Evolutionary conservation across 2,797 vertebrate species (phyloP).

Genomic region (Rhinoraja longicauda): DNA sequence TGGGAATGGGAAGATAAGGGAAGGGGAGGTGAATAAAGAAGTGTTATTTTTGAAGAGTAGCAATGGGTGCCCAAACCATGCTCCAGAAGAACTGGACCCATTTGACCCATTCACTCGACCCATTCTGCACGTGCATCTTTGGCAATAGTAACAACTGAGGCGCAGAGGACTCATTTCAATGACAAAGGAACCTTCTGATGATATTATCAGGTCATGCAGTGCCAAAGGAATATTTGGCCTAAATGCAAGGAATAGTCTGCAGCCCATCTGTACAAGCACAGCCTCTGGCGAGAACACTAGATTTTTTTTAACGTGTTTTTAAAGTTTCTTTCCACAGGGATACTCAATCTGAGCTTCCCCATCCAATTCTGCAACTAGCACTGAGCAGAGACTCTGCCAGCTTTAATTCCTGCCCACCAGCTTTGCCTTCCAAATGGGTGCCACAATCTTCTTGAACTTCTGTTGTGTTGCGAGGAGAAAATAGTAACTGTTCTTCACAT

Average conservation of each 20-base stretch:
- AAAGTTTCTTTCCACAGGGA: background rate
- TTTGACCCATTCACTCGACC: too few relatives aligned
- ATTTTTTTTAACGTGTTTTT: background rate
- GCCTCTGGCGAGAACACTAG: background rate
- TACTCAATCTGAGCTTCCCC: background rate
- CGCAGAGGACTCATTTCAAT: background rate
- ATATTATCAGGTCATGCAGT: background rate
- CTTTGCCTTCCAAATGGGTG: background rate
- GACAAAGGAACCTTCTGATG: background rate
- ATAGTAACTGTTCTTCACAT: background rate
- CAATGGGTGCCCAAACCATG: background rate
- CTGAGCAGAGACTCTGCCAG: background rate
- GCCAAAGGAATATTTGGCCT: background rate
- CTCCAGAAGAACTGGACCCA: background rate
- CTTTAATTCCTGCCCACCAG: background rate
- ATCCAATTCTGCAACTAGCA: background rate
- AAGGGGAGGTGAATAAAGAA: too few relatives aligned
- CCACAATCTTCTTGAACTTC: background rate
- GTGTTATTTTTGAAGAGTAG: too few relatives aligned
- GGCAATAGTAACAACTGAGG: background rate
- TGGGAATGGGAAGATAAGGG: too few relatives aligned
- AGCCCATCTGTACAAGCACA: background rate
- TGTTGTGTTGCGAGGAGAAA: background rate
- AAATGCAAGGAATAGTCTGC: background rate
- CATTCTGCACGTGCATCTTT: background rate